phyloP scores from a whole-genome alignment of 1,140 invertebrate genomes.

The Brachionus calyciflorus region DNA sequence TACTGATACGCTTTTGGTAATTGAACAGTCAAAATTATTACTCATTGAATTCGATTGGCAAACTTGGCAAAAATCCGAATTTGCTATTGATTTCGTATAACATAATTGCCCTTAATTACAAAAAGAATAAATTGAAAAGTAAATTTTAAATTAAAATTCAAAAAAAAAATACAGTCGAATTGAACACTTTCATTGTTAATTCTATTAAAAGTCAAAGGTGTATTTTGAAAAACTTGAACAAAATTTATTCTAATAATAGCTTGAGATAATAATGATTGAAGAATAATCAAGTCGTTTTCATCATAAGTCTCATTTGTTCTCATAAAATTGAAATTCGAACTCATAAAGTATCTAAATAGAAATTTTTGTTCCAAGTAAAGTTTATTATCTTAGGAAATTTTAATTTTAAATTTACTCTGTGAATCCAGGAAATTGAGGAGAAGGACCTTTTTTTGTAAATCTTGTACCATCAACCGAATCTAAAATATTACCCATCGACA shows the following conservation, averaged over 20 bases:
- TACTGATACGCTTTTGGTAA: background rate
- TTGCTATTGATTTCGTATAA: constrained; percentile 8
- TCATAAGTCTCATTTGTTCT: background rate
- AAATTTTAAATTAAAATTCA: background rate
- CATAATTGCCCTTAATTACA: background rate
- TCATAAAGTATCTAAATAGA: constrained; percentile 7
- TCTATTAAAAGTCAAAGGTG: background rate
- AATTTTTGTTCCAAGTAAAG: too few relatives aligned
- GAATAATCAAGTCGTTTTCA: constrained; percentile 8
- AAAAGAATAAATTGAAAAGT: background rate
- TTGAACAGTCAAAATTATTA: background rate
- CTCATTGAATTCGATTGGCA: background rate
- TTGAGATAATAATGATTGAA: background rate
- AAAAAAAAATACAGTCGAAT: background rate
- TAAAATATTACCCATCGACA: background rate
- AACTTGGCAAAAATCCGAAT: background rate
- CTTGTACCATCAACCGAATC: background rate
- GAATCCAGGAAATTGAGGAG: background rate
- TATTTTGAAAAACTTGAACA: background rate
- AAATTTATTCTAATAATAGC: background rate
- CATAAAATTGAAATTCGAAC: background rate
- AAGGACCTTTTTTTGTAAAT: constrained; percentile 15
- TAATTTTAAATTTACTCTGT: constrained; percentile 13
- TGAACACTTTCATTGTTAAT: background rate
- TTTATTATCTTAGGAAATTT: background rate